A percentile compares a stretch with the other conserved stretches of the same genome.
Evolutionary conservation across 2,113 vertebrate species (phyloP).

Genomic region (Elephantulus edwardii): DNA sequence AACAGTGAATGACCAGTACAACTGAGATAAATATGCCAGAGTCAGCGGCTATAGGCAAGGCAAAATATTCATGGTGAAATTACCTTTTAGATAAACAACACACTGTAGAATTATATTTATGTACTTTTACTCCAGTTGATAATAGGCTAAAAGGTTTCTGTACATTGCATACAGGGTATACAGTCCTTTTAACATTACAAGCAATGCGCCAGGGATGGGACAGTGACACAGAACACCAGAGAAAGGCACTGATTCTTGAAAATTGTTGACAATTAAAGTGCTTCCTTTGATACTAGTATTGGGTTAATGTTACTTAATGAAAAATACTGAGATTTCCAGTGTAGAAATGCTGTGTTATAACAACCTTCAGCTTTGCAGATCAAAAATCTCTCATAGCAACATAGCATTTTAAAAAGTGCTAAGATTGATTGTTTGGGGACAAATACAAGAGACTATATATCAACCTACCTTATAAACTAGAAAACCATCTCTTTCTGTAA

Average conservation of each 20-base stretch:
- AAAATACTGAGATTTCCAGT: not conserved
- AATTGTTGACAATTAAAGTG: not conserved
- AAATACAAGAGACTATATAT: conserved; percentile 56
- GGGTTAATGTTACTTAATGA: not conserved
- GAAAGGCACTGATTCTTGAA: not conserved
- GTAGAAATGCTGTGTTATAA: not conserved
- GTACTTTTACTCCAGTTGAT: conserved; percentile 17
- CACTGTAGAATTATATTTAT: not conserved
- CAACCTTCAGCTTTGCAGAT: conserved; percentile 28
- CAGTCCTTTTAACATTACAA: not conserved
- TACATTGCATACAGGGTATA: not conserved
- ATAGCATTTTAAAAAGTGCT: conserved; percentile 26
- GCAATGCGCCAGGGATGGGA: not conserved
- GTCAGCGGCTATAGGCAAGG: not conserved
- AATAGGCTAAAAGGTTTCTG: not conserved
- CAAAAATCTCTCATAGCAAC: not conserved
- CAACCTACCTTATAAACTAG: conserved; percentile 22
- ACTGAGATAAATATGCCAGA: not conserved
- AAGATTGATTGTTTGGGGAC: conserved; percentile 30
- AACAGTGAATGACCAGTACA: not conserved
- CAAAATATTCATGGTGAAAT: not conserved
- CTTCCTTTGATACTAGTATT: not conserved
- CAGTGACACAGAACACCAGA: not conserved
- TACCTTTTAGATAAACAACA: conserved; percentile 27
- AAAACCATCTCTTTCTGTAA: conserved; percentile 20